Evolutionary conservation across 2,113 vertebrate species (phyloP).

Genomic region (Arvicanthis niloticus): DNA sequence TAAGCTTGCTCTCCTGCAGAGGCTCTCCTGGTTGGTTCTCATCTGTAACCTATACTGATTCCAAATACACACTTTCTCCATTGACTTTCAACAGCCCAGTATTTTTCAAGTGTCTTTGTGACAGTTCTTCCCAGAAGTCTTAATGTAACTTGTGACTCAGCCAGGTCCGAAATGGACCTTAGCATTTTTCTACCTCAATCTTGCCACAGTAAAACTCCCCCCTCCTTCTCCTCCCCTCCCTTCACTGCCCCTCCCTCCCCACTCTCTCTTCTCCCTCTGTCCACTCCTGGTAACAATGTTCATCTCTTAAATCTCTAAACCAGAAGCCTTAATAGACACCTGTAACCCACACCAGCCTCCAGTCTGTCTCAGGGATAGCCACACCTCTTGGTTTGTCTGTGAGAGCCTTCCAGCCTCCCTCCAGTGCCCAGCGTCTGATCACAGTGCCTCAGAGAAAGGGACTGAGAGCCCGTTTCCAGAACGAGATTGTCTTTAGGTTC

Average conservation of each 20-base stretch:
- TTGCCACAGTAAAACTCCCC: background rate
- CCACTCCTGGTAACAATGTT: background rate
- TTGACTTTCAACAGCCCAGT: background rate
- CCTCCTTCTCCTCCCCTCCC: background rate
- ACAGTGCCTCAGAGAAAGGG: background rate
- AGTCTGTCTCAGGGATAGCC: background rate
- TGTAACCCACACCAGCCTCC: background rate
- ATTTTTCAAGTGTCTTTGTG: background rate
- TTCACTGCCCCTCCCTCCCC: fast-evolving
- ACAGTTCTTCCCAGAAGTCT: background rate
- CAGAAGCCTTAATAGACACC: background rate
- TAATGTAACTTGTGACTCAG: background rate
- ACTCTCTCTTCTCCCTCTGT: background rate
- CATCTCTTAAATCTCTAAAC: background rate
- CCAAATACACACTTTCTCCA: background rate
- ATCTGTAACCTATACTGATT: background rate
- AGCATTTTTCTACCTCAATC: background rate
- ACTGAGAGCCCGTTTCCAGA: background rate
- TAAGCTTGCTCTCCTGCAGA: background rate
- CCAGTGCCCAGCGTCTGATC: background rate
- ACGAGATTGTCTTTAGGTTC: background rate
- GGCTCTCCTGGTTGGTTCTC: background rate
- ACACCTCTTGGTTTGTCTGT: background rate
- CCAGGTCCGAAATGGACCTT: slow-evolving; percentile 9
- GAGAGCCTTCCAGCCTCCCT: background rate